Evolutionary conservation across 2,888 invertebrate genomes (phyloP).

Genomic region (Drosophila yooni): DNA sequence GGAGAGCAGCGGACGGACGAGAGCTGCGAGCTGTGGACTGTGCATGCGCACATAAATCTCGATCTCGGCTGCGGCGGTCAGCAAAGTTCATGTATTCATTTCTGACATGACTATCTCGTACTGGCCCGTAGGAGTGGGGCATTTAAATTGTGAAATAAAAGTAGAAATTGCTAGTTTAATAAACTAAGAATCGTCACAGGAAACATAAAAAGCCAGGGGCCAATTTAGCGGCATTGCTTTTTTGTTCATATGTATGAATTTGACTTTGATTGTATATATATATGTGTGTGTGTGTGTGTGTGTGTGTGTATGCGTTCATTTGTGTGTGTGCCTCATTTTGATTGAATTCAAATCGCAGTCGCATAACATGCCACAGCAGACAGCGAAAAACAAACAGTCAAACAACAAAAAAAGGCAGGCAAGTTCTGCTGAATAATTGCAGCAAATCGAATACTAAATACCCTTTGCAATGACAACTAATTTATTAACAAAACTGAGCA

Average conservation of each 20-base stretch:
- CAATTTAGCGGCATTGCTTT: conserved; percentile 74
- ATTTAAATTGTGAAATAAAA: conserved; percentile 79
- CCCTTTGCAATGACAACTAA: conserved; percentile 10
- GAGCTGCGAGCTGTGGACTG: conserved; percentile 24
- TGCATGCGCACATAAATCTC: conserved; percentile 81
- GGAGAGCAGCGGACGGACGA: conserved; percentile 15
- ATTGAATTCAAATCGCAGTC: conserved; percentile 83
- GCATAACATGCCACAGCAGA: conserved; percentile 69
- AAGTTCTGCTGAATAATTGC: neutral
- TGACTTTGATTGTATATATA: neutral
- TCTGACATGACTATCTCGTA: conserved; percentile 70
- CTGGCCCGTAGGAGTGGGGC: conserved; percentile 25
- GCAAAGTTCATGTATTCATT: conserved; percentile 78
- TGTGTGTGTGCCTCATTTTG: conserved; percentile 71
- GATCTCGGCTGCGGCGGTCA: conserved; percentile 72
- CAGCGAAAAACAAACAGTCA: conserved; percentile 22
- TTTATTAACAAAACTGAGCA: neutral
- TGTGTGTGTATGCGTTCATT: conserved; percentile 14
- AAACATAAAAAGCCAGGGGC: conserved; percentile 76
- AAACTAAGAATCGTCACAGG: conserved; percentile 70
- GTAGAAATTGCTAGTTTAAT: conserved; percentile 76
- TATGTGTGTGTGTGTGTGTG: conserved; percentile 8
- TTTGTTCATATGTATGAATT: conserved; percentile 30
- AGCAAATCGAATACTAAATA: conserved; percentile 27
- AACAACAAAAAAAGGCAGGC: conserved; percentile 26